Conservation (phyloP, 23 tunicate species). For the Ciona savignyi region DNA sequence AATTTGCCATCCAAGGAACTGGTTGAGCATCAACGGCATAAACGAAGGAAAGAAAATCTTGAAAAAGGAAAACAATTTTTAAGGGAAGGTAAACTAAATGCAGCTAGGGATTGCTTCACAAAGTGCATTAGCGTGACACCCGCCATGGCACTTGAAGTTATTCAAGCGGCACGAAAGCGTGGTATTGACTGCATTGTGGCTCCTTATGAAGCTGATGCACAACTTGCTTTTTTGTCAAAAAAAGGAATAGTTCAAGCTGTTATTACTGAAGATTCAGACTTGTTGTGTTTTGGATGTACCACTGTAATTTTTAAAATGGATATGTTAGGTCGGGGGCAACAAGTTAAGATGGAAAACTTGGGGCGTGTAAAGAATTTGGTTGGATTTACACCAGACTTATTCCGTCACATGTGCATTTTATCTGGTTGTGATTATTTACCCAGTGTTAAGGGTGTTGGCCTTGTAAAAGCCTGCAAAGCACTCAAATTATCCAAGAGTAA, state of each 20-base stretch:
- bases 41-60: conserved; percentile 59
- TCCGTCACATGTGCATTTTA: conserved; percentile 90
- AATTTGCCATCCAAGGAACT: conserved; percentile 73
- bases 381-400: conserved; percentile 73
- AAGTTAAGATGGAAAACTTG: conserved; percentile 42
- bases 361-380: conserved; percentile 45
- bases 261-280: conserved; percentile 87
- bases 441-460: conserved; percentile 78
- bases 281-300: conserved; percentile 87
- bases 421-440: conserved; percentile 96
- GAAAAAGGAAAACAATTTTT: conserved; percentile 64
- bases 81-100: conserved; percentile 51
- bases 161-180: conserved; percentile 67
- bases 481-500: conserved; percentile 65
- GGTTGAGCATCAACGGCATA: conserved; percentile 64
- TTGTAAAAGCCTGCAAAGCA: conserved; percentile 81
- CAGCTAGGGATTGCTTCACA: conserved; percentile 80
- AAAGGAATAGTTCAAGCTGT: conserved; percentile 59
- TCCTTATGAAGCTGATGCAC: conserved; percentile 99
- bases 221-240: conserved; percentile 77
- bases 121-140: conserved; percentile 90
- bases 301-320: conserved; percentile 84
- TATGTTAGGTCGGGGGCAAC: conserved; percentile 69
- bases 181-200: conserved; percentile 95
- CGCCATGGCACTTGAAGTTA: conserved; percentile 72